These are phyloP conservation scores for Sebastolobus alascanus DNA, from an alignment of 2,797 vertebrate genomes.

Conservation along the genomic window DNA sequence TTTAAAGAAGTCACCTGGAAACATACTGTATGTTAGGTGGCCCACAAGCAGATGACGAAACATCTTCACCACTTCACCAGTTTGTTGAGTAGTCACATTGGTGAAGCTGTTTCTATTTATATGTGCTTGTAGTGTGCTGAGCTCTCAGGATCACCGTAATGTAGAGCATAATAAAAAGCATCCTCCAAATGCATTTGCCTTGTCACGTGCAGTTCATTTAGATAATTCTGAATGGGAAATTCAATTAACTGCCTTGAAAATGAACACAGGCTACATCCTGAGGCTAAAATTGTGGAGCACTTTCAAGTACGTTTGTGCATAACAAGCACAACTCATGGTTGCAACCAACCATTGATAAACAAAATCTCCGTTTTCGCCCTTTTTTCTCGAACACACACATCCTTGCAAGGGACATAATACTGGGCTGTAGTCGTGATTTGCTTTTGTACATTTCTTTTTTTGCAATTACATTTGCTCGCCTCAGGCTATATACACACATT, in stretches of 20 bases:
- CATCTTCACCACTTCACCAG: too few species aligned
- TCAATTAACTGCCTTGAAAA: conserved; percentile 26
- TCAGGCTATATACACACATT: conserved; percentile 53
- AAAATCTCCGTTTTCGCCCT: conserved; percentile 12
- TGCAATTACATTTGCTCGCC: conserved; percentile 64
- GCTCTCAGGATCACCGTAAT: not conserved
- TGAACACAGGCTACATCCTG: not conserved
- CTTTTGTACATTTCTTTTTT: conserved; percentile 56
- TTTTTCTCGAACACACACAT: conserved; percentile 35
- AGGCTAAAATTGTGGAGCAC: not conserved
- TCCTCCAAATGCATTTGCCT: not conserved
- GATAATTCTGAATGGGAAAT: conserved; percentile 34
- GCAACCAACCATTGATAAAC: conserved; percentile 8
- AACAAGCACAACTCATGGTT: conserved; percentile 32
- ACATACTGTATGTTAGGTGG: not conserved
- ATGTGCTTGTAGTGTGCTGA: not conserved
- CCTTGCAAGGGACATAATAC: conserved; percentile 6
- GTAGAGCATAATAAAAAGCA: not conserved
- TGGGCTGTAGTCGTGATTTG: conserved; percentile 28
- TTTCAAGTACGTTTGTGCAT: conserved; percentile 19
- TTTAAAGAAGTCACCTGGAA: not conserved
- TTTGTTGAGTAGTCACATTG: too few species aligned
- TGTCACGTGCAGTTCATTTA: conserved; percentile 6
- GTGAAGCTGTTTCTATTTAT: not conserved
- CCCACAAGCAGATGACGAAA: not conserved